Conservation (phyloP, 2,113 vertebrate genomes). For the Antidorcas marsupialis region DNA sequence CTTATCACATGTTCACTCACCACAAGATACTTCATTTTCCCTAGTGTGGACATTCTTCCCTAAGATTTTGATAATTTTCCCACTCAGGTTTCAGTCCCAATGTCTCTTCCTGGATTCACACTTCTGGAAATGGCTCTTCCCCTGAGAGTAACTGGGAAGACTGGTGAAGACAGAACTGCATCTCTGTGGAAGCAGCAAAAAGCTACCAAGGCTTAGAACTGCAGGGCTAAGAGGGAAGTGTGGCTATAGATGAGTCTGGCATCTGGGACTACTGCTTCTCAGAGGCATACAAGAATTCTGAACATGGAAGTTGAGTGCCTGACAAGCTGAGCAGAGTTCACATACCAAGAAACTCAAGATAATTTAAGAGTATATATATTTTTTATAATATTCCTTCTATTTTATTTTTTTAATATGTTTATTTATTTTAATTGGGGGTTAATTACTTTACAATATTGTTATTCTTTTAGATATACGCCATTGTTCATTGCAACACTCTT, state of each 20-base stretch:
- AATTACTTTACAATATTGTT: too few relatives aligned
- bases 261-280: neutral
- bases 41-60: neutral
- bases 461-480: neutral
- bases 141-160: neutral
- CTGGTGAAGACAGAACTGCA: neutral
- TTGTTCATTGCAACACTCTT: neutral
- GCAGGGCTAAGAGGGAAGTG: neutral
- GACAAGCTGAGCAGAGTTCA: neutral
- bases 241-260: neutral
- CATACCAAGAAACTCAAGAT: neutral
- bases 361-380: neutral
- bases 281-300: neutral
- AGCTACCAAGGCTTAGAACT: neutral
- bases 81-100: neutral
- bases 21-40: neutral
- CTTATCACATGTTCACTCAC: neutral
- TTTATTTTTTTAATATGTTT: too few relatives aligned
- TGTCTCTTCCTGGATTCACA: neutral
- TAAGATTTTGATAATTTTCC: neutral
- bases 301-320: neutral
- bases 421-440: too few relatives aligned
- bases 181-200: neutral
- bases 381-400: too few relatives aligned
- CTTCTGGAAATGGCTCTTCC: neutral